Conservation (phyloP, 2,113 vertebrate species). For the Rhynchomys soricoides region DNA sequence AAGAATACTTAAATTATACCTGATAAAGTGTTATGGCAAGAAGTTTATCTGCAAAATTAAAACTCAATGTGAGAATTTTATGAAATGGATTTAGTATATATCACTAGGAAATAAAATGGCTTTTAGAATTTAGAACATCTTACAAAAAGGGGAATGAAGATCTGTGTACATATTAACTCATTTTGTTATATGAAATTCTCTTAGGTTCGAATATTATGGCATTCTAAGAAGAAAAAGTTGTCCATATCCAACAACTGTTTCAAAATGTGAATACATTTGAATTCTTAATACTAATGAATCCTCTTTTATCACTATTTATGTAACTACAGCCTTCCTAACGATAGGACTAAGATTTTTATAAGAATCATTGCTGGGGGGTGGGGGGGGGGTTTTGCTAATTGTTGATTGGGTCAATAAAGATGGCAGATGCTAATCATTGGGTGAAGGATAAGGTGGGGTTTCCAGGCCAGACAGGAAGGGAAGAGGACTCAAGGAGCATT, state of each 20-base stretch:
- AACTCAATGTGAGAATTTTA: neutral
- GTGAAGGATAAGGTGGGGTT: too few relatives aligned
- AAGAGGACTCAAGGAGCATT: too few relatives aligned
- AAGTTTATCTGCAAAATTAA: neutral
- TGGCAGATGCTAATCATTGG: too few relatives aligned
- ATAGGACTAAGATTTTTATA: conserved; percentile 1
- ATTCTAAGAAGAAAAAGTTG: neutral
- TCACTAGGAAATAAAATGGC: conserved; percentile 10
- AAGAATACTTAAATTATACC: neutral
- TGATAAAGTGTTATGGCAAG: neutral
- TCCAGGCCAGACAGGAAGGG: too few relatives aligned
- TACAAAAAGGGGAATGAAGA: neutral
- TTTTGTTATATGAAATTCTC: neutral
- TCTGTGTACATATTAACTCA: neutral
- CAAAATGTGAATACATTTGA: conserved; percentile 32
- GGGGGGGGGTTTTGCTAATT: too few relatives aligned
- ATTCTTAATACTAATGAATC: conserved; percentile 19
- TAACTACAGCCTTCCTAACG: neutral
- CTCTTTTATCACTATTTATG: neutral
- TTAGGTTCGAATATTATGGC: neutral
- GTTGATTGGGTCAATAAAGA: too few relatives aligned
- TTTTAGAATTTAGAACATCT: conserved; percentile 13
- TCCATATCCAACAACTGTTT: conserved; percentile 23
- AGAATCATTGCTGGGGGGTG: too few relatives aligned
- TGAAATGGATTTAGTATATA: conserved; percentile 36